These are phyloP conservation scores for Willowsia nigromaculata DNA, from an alignment of 2,888 invertebrate genomes.

Conservation along the genomic window DNA sequence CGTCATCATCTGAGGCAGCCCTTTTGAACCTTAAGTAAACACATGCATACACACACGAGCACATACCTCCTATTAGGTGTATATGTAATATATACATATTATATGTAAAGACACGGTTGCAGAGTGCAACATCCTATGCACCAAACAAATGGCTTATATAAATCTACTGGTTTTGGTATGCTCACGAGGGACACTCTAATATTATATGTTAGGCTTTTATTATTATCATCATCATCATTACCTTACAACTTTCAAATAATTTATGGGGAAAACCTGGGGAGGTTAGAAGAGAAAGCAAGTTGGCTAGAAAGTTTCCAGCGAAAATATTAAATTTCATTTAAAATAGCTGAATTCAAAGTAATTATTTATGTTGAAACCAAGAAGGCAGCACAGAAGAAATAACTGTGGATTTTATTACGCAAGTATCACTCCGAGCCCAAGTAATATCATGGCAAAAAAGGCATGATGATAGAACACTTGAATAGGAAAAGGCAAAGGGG, in stretches of 20 bases:
- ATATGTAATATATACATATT: too few relatives aligned
- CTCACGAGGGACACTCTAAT: background rate
- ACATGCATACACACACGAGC: background rate
- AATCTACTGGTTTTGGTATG: background rate
- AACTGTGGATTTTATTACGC: background rate
- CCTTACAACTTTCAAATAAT: background rate
- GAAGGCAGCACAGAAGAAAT: background rate
- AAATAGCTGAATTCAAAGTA: conserved; percentile 3
- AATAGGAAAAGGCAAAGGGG: background rate
- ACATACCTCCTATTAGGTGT: too few relatives aligned
- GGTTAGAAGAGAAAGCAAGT: background rate
- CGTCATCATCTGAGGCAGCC: background rate
- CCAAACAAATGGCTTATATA: background rate
- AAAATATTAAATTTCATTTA: conserved; percentile 51
- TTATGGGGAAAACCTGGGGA: background rate
- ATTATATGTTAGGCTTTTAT: background rate
- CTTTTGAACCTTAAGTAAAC: background rate
- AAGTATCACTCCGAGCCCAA: background rate
- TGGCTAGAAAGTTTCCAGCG: background rate
- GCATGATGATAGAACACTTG: background rate
- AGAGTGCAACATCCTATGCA: background rate
- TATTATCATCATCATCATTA: background rate
- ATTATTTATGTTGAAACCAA: conserved; percentile 6
- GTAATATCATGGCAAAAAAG: background rate
- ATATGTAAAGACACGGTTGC: background rate